Evolutionary conservation across 2,888 invertebrate genomes (phyloP).

Genomic region (Agonopterix alstromeriana): DNA sequence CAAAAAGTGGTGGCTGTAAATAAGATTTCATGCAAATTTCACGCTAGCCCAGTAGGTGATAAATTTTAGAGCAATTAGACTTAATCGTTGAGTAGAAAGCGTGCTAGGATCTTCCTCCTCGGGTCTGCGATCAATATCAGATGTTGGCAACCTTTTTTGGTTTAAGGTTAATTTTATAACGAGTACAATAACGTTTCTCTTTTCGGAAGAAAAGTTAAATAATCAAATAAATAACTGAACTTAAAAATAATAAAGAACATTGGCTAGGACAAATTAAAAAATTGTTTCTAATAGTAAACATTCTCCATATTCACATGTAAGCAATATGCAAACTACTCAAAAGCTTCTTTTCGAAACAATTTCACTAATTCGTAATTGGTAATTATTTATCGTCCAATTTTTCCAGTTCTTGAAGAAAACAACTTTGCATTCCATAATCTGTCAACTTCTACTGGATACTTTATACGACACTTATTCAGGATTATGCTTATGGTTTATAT

Average conservation of each 20-base stretch:
- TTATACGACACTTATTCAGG: no score
- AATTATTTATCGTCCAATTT: no score
- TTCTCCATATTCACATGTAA: no score
- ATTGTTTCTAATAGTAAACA: neutral
- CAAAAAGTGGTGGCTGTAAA: slow-evolving; percentile 20
- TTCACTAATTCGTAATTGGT: no score
- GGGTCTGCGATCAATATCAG: slow-evolving; percentile 51
- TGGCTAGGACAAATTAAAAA: neutral
- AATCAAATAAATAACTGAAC: neutral
- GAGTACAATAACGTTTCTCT: neutral
- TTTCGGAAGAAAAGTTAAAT: neutral
- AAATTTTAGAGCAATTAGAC: slow-evolving; percentile 67
- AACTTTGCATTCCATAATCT: no score
- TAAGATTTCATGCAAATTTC: slow-evolving; percentile 31
- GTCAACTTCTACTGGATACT: no score
- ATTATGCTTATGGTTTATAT: no score
- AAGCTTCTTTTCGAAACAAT: no score
- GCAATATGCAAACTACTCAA: no score
- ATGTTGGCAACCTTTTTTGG: slow-evolving; percentile 31
- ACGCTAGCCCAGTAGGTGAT: slow-evolving; percentile 46
- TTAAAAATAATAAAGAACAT: neutral
- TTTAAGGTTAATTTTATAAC: neutral
- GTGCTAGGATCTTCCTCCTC: slow-evolving; percentile 51
- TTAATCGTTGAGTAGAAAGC: slow-evolving; percentile 63
- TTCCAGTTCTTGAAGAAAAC: no score